These are phyloP conservation scores for Crenichthys baileyi DNA, from an alignment of 2,797 vertebrate species.

Conservation along the genomic window DNA sequence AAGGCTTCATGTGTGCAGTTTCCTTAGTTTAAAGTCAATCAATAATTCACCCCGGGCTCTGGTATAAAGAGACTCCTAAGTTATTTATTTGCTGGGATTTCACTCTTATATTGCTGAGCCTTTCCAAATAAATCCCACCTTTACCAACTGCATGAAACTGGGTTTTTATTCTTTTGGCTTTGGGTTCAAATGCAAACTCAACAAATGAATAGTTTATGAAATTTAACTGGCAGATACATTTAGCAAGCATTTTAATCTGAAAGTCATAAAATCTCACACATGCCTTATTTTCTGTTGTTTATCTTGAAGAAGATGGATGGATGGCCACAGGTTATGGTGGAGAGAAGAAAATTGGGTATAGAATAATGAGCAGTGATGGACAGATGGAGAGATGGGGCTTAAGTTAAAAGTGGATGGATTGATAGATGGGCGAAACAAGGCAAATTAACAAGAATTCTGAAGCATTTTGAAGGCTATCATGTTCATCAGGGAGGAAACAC, in stretches of 20 bases:
- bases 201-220: conserved; percentile 7
- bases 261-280: conserved; percentile 32
- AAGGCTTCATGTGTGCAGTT: conserved; percentile 6
- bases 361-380: conserved; percentile 71
- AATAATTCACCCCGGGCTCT: conserved; percentile 22
- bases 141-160: conserved; percentile 10
- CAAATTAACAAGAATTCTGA: conserved; percentile 47
- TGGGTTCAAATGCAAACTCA: conserved; percentile 7
- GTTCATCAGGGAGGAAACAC: too few species aligned
- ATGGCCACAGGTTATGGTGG: conserved; percentile 55
- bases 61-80: conserved; percentile 4
- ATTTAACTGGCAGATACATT: conserved; percentile 10
- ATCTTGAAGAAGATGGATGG: conserved; percentile 61
- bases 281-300: conserved; percentile 40
- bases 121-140: background rate
- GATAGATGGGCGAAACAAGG: conserved; percentile 47
- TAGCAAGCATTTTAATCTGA: conserved; percentile 18
- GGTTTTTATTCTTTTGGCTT: background rate
- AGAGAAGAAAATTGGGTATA: conserved; percentile 43
- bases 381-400: conserved; percentile 53
- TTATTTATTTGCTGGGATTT: conserved; percentile 30
- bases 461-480: conserved; percentile 28
- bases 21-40: conserved; percentile 21
- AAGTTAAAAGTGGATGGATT: conserved; percentile 47
- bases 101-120: conserved; percentile 3